Evolutionary conservation across 2,888 invertebrate genomes (phyloP), one percentile per base, ranked within the genome.

Genomic region (Gastrophysa polygoni): DNA sequence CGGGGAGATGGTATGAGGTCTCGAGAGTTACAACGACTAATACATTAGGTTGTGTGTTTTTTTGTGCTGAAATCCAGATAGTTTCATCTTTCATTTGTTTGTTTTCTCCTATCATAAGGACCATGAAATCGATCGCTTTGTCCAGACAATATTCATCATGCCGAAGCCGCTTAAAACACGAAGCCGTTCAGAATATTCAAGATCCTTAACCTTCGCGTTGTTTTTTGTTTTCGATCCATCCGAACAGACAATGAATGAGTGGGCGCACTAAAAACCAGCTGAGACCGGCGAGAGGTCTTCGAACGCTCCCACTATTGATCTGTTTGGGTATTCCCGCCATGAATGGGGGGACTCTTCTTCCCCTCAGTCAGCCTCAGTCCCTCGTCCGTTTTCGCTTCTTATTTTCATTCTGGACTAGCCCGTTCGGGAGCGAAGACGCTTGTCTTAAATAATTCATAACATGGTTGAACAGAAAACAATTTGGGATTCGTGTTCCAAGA

Each of bases 321-420:
- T 64, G 64, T 64, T 64, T 64, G 64, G 64, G 64, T 64, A 57
- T 54, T 57, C 48, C 57, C 44, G 57, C 64, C 61, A 63, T 63
- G 63, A 63, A 63, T 63, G 63, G 32, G 32, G 32, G 32, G 32
- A 24, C 7, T 7, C 24, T 32, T 32, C 32, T 11, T 2, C 32
- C 1, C 2, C 32, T 2, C 32, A 2, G 32, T 24, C 3, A 8
- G 2, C 32, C 10, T 32, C 32, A 32, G 32, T n/a, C n/a, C n/a
- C n/a, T n/a, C n/a, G n/a, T n/a, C n/a, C n/a, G n/a, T n/a, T n/a
- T n/a, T n/a, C n/a, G n/a, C n/a, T n/a, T n/a, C 24, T 24, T 3
- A 24, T 24, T 24, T 5, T 24, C 7, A 24, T 24, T 7, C 24
- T 7, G 24, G 24, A 24, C 24, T 24, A 3, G 24, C 24, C 24